Percentiles rank a stretch among this genome's conserved stretches.
These are phyloP conservation scores for Synanceia verrucosa DNA, from an alignment of 2,797 vertebrate species.

Conservation along the genomic window DNA sequence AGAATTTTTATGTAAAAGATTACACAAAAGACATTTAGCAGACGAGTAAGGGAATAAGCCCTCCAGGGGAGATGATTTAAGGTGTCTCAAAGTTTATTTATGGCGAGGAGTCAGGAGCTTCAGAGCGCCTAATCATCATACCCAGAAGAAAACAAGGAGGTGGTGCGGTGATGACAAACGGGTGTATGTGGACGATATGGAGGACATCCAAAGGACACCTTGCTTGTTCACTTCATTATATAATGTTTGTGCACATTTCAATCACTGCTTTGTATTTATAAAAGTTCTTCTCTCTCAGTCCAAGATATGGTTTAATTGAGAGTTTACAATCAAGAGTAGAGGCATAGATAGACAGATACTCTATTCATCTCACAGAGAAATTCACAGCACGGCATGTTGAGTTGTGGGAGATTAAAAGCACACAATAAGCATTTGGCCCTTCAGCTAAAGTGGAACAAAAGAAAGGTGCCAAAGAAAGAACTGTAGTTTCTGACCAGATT, in stretches of 20 bases:
- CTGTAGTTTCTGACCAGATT: background rate
- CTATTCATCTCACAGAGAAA: too few species aligned
- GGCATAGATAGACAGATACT: constrained; percentile 17
- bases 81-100: constrained; percentile 53
- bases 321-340: constrained; percentile 1
- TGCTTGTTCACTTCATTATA: too few species aligned
- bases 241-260: constrained; percentile 3
- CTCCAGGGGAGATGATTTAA: constrained; percentile 54
- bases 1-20: constrained; percentile 63
- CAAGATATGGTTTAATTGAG: constrained; percentile 17
- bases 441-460: constrained; percentile 33
- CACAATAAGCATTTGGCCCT: constrained; percentile 39
- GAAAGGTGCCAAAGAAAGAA: constrained; percentile 11
- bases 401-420: constrained; percentile 51
- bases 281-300: constrained; percentile 1
- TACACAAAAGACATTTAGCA: constrained; percentile 65
- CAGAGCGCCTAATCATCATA: constrained; percentile 30
- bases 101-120: constrained; percentile 32
- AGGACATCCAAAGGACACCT: background rate
- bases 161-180: background rate
- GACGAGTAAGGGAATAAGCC: constrained; percentile 33
- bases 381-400: too few species aligned
- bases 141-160: constrained; percentile 22
- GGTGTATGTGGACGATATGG: constrained; percentile 14
- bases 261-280: constrained; percentile 11